phyloP scores from a whole-genome alignment of 2,113 vertebrate genomes.

The Notiomystis cincta region DNA sequence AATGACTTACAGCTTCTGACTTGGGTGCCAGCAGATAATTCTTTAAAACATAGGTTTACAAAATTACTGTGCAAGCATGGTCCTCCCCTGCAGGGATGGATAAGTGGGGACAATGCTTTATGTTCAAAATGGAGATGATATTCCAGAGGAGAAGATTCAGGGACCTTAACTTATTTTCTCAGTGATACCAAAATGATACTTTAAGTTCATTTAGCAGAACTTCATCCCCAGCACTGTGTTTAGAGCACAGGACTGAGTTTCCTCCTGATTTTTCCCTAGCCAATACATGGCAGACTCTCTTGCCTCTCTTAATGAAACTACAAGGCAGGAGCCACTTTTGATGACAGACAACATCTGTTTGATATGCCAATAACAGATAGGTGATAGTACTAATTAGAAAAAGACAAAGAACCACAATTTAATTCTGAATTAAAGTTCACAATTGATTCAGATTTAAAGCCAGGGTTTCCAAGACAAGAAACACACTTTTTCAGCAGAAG shows the following conservation, averaged over 20 bases:
- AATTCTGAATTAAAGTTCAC: background rate
- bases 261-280: background rate
- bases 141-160: background rate
- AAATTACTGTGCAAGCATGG: background rate
- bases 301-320: background rate
- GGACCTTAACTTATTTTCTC: background rate
- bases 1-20: conserved; percentile 5
- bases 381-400: background rate
- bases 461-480: background rate
- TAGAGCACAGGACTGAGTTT: background rate
- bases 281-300: background rate
- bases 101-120: background rate
- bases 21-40: background rate
- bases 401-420: background rate
- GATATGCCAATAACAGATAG: background rate
- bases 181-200: background rate
- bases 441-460: background rate
- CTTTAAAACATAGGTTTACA: background rate
- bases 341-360: background rate
- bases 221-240: background rate
- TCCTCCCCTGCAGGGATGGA: background rate
- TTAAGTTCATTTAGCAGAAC: rapidly evolving
- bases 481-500: background rate
- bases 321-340: background rate
- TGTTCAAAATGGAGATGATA: background rate